Percentiles rank a stretch among this genome's conserved stretches.
These are phyloP conservation scores for Brachypodius melanocephalos DNA, from an alignment of 2,113 vertebrate genomes.

Conservation along the genomic window DNA sequence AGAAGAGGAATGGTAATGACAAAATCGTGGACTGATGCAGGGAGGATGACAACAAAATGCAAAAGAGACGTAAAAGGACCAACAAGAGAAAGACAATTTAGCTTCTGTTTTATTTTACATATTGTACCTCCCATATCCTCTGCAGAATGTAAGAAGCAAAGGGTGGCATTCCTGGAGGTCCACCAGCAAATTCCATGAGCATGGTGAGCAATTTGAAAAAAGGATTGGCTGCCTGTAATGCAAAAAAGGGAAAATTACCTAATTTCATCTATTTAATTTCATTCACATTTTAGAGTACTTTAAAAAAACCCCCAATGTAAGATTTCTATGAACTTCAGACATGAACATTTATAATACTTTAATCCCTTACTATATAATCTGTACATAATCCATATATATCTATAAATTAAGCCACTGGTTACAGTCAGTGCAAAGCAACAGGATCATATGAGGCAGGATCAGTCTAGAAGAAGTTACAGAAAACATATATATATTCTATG, in stretches of 20 bases:
- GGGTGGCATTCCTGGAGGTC: constrained; percentile 96
- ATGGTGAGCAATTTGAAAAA: constrained; percentile 99
- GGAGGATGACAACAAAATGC: not conserved
- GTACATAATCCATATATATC: not conserved
- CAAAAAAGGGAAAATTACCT: not conserved
- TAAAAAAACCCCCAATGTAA: not conserved
- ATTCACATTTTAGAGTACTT: not conserved
- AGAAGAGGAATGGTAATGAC: not conserved
- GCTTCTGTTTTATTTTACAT: not conserved
- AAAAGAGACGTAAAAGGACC: not conserved
- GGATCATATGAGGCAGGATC: not conserved
- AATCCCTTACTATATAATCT: not conserved
- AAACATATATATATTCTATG: not conserved
- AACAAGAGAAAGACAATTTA: not conserved
- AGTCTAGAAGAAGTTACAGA: not conserved
- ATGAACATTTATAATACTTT: not conserved
- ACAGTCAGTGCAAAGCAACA: not conserved
- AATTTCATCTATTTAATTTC: not conserved
- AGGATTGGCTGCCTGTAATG: constrained; percentile 92
- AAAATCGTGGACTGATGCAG: not conserved
- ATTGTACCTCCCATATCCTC: constrained; percentile 96
- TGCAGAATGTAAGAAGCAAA: constrained; percentile 98
- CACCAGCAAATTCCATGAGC: constrained; percentile 98
- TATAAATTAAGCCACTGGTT: not conserved
- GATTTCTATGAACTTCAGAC: not conserved